Base-by-base conservation (phyloP, 2,113 vertebrate genomes). In the Eubucco bourcierii region DNA sequence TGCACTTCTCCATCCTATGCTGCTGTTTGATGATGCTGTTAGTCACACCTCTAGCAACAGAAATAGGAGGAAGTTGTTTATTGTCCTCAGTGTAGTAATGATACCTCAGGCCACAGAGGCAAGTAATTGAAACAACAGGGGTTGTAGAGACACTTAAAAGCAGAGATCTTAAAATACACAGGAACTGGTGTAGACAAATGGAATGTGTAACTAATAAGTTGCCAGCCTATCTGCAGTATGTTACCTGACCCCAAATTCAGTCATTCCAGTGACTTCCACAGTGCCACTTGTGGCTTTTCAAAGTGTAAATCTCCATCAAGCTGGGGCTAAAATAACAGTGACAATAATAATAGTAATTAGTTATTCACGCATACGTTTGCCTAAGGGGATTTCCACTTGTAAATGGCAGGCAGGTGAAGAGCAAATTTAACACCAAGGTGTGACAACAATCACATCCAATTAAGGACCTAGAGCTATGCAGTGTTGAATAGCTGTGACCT, bases 71-170 rank as follows among this genome's bases (percentile, higher is more conserved):
- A 72, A 72, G 76, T 44, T 91, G 81, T 93, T 96, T 94, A 84
- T 96, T 95, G 88, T 95, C 84, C 73, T 91, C 70, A 80, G 82
- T 2, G 1, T 84, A 78, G 73, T 88, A 94, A 96, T 95, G 91
- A 94, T 72, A 96, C 82, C 84, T 95, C 90, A 73, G 94, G 88
- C 91, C 91, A 95, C 80, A 88, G 80, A 84, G 87, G 88, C 79
- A 94, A 95, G 82, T 91, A 96, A 96, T 96, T 95, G 95, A 91
- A 96, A 88, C 91, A 95, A 93, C 80, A 86, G 93, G 94, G 85
- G 79, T 92, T 80, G 95, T 85, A 59, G 46, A 93, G 65, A 68
- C 56, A 72, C 84, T 93, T 90, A 93, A 91, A 93, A 90, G 44
- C 34, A 78, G 50, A 72, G 53, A 91, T 94, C 76, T 94, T 85